Evolutionary conservation across 2,888 invertebrate genomes (phyloP), one percentile per base, ranked within the genome.

Genomic region (Drosophila pegasa): DNA sequence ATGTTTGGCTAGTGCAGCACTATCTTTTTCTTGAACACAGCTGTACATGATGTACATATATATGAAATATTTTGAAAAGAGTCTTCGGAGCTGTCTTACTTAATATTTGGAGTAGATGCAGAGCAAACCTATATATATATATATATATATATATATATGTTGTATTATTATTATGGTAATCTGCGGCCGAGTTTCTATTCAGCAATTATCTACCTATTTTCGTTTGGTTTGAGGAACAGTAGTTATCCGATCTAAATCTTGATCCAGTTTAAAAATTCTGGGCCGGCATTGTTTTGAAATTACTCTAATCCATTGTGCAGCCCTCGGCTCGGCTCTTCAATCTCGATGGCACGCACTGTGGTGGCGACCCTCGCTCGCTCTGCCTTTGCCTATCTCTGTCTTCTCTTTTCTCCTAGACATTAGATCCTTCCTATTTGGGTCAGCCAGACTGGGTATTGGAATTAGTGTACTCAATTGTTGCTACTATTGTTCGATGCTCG

Each of bases 261-360:
- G 78, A 84, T 84, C 85, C 80, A 76, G 69, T 84, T 78, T 72
- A 72, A 43, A 62, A 71, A 67, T 52, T 55, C 58, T 69, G 52
- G 50, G 55, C 16, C 59, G 50, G 43, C 41, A 74, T 72, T 77
- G 72, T 82, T 67, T 64, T 48, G 33, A 75, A 75, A 79, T 79
- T 71, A 71, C 57, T 67, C 1, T 72, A 75, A 76, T 76, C 74
- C 67, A 55, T 67, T 70, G 64, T 48, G 55, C 7, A 45, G 20
- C 25, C 35, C 20, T 31, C 20, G n/a, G 20, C 10, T 51, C 41
- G 33, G 37, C 51, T 63, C 56, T 41, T 35, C 38, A 63, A 58
- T 75, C 66, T 76, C 35, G 64, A 80, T 70, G 37, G 14, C n/a
- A 48, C 14, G 20, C 25, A 43, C 16, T 48, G n/a, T 16, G 12